Percentiles rank a stretch among this genome's conserved stretches.
phyloP scores from a whole-genome alignment of 1,140 invertebrate species.

The Drosophila insularis region DNA sequence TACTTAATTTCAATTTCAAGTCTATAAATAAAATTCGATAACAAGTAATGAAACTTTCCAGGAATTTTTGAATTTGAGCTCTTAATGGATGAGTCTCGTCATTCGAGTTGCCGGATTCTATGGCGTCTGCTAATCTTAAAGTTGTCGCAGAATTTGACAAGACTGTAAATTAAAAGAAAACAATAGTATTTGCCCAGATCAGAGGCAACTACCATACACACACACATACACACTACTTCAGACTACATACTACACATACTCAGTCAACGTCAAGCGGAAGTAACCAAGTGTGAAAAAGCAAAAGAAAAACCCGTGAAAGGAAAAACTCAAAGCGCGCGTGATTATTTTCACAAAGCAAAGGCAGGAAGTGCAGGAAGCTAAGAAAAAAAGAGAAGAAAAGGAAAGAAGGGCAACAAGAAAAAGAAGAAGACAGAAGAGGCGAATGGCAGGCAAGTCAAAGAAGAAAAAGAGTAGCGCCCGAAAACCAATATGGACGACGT shows the following conservation, averaged over 20 bases:
- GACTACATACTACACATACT: not conserved
- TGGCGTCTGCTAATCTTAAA: constrained; percentile 7
- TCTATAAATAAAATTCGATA: no score
- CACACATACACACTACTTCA: not conserved
- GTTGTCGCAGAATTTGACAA: constrained; percentile 29
- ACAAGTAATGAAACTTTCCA: not conserved
- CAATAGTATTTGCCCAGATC: constrained; percentile 58
- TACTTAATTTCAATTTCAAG: no score
- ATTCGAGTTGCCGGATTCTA: not conserved
- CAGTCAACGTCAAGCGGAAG: constrained; percentile 53
- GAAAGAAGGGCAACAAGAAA: constrained; percentile 23
- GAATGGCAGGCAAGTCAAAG: not conserved
- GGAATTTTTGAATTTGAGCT: not conserved
- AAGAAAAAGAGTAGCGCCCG: constrained; percentile 56
- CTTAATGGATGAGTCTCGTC: constrained; percentile 9
- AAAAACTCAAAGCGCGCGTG: constrained; percentile 70
- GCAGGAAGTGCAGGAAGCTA: constrained; percentile 56
- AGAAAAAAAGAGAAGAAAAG: constrained; percentile 28
- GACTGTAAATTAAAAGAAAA: constrained; percentile 76
- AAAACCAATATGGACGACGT: constrained; percentile 79
- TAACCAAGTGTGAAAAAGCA: constrained; percentile 78
- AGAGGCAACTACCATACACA: constrained; percentile 9
- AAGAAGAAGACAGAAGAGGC: not conserved
- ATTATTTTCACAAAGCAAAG: constrained; percentile 78
- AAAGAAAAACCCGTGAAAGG: constrained; percentile 60